Conservation (phyloP, 2,113 vertebrate genomes). For the Psammodynastes pulverulentus region DNA sequence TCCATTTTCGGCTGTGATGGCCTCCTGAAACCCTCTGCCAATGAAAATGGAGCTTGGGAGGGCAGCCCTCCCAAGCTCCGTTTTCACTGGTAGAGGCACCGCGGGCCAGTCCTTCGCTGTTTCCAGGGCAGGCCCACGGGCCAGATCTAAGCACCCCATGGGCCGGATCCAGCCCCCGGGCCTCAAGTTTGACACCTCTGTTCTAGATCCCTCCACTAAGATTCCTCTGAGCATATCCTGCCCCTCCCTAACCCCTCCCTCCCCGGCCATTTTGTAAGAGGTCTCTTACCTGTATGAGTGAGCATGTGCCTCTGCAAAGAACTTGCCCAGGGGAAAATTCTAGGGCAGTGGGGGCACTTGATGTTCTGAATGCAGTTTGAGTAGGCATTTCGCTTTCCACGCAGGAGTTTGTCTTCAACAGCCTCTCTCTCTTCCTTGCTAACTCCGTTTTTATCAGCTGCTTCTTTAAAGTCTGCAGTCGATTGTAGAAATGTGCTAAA, state of each 20-base stretch:
- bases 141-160: too few relatives aligned
- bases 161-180: too few relatives aligned
- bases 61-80: too few relatives aligned
- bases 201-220: too few relatives aligned
- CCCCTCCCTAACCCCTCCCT: background rate
- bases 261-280: background rate
- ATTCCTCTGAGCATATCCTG: background rate
- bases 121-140: too few relatives aligned
- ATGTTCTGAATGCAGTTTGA: constrained; percentile 91
- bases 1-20: too few relatives aligned
- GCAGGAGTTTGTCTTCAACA: constrained; percentile 74
- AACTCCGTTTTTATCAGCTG: constrained; percentile 63
- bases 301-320: constrained; percentile 95
- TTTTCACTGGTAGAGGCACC: too few relatives aligned
- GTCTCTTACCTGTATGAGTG: constrained; percentile 88
- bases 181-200: too few relatives aligned
- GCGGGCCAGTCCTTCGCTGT: too few relatives aligned
- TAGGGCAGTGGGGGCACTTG: constrained; percentile 89
- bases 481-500: constrained; percentile 91
- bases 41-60: too few relatives aligned
- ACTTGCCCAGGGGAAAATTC: constrained; percentile 91
- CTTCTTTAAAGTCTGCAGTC: constrained; percentile 65
- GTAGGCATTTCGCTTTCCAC: constrained; percentile 88
- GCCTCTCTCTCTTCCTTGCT: constrained; percentile 74
- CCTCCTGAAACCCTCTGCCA: too few relatives aligned